Base-by-base conservation (phyloP, 2,888 invertebrate genomes). In the Colostygia pectinataria region DNA sequence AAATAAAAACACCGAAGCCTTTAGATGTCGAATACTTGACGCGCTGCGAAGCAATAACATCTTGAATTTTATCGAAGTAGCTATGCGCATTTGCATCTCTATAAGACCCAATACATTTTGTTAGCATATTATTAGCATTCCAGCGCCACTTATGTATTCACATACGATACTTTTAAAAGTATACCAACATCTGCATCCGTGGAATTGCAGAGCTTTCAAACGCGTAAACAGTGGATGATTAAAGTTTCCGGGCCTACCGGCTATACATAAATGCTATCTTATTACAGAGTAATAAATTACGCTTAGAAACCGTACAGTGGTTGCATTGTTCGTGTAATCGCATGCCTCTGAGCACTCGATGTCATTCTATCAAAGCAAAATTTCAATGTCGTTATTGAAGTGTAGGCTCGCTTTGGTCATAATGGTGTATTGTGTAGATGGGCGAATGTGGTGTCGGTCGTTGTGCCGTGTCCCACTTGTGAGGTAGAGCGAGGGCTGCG, bases 31-130 rank as follows among this genome's bases (percentile, higher is more conserved):
- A 76, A 78, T 71, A 74, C 78, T 82, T 85, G 83, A 84, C 80
- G 83, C 81, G 80, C 78, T 76, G 74, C 79, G 74, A 75, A 77
- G 77, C 81, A 74, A 85, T 88, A 88, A 85, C 77, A 60, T 85
- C 79, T 79, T 66, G 71, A 79, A 76, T 81, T 88, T 88, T 88
- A 89, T 87, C 74, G 82, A 59, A 78, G 71, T 70, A 71, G 76
- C 80, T 77, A 74, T 77, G 72, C 66, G 57, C 77, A 87, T 89
- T 88, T 85, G 83, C 86, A 87, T 87, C 74, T 84, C 71, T 81
- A 83, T 86, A 77, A 79, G 70, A 71, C 59, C 71, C 77, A 82
- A 82, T 85, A 82, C 79, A 80, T 82, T 83, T 73, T 74, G 76
- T 80, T 76, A 77, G 71, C 76, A 74, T 82, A 81, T 77, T 82